Percentiles rank a stretch among this genome's conserved stretches.
These are phyloP conservation scores for Drosophila longiperda DNA, from an alignment of 2,888 invertebrate genomes.

Conservation along the genomic window DNA sequence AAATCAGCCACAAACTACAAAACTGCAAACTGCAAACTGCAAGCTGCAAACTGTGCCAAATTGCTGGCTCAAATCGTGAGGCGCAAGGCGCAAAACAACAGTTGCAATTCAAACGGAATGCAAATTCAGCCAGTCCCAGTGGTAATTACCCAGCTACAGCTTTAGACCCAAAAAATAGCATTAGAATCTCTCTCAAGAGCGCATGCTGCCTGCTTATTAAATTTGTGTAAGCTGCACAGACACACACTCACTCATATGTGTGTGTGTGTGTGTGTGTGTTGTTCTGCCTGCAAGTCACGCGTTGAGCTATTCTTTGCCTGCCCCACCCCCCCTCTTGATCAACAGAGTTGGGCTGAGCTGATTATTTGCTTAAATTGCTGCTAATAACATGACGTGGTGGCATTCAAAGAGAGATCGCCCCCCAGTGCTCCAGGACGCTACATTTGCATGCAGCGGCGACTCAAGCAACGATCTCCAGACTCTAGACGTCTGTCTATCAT, in stretches of 20 bases:
- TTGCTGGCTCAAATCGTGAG: conserved; percentile 72
- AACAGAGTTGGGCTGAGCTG: conserved; percentile 69
- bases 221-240: conserved; percentile 56
- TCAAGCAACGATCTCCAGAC: conserved; percentile 27
- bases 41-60: conserved; percentile 70
- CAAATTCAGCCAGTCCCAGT: conserved; percentile 77
- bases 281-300: conserved; percentile 65
- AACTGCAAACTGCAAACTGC: conserved; percentile 22
- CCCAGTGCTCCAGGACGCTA: conserved; percentile 60
- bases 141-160: conserved; percentile 75
- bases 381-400: conserved; percentile 84
- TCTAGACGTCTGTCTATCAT: conserved; percentile 80
- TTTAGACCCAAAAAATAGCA: conserved; percentile 37
- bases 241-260: conserved; percentile 32
- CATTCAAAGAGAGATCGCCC: conserved; percentile 68
- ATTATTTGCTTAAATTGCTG: conserved; percentile 85
- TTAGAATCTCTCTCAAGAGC: conserved; percentile 53
- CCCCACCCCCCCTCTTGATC: conserved; percentile 21
- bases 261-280: conserved; percentile 35
- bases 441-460: conserved; percentile 64
- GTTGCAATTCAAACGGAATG: conserved; percentile 83
- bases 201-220: conserved; percentile 65
- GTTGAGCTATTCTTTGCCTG: conserved; percentile 43
- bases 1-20: conserved; percentile 52
- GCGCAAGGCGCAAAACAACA: conserved; percentile 81